A percentile compares a stretch with the other conserved stretches of the same genome.
Evolutionary conservation across 2,888 invertebrate genomes (phyloP).

Genomic region (Drosophila fulvimacula): DNA sequence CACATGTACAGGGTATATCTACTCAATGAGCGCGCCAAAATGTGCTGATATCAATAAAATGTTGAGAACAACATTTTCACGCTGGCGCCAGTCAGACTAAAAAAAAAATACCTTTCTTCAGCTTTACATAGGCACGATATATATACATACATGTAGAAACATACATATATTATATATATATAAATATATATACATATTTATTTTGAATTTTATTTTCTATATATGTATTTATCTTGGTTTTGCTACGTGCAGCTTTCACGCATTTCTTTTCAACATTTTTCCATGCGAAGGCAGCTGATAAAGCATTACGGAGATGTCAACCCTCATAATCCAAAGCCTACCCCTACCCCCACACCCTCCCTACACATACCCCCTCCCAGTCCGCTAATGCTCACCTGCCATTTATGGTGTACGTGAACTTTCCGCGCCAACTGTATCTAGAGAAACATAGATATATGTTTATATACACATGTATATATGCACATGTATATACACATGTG

Average conservation of each 20-base stretch:
- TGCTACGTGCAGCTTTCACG: constrained; percentile 60
- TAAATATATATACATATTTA: not conserved
- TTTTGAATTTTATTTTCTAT: not conserved
- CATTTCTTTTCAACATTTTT: constrained; percentile 34
- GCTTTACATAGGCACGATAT: constrained; percentile 8
- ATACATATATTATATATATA: no score
- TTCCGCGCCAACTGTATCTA: constrained; percentile 51
- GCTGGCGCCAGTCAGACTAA: constrained; percentile 9
- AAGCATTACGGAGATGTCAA: constrained; percentile 44
- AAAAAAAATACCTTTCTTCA: constrained; percentile 7
- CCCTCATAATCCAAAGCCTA: not conserved
- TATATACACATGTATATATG: not conserved
- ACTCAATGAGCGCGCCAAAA: constrained; percentile 20
- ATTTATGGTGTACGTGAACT: constrained; percentile 63
- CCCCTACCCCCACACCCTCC: not conserved
- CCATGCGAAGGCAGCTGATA: constrained; percentile 48
- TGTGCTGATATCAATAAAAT: constrained; percentile 17
- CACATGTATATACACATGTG: constrained; percentile 1
- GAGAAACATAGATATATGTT: not conserved
- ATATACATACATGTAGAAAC: not conserved
- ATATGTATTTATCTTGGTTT: constrained; percentile 14
- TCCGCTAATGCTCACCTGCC: constrained; percentile 47
- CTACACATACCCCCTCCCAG: no score
- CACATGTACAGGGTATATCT: constrained; percentile 1
- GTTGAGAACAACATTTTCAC: constrained; percentile 20